Conservation (phyloP, 2,113 vertebrate species). For the Lophochroa leadbeateri region DNA sequence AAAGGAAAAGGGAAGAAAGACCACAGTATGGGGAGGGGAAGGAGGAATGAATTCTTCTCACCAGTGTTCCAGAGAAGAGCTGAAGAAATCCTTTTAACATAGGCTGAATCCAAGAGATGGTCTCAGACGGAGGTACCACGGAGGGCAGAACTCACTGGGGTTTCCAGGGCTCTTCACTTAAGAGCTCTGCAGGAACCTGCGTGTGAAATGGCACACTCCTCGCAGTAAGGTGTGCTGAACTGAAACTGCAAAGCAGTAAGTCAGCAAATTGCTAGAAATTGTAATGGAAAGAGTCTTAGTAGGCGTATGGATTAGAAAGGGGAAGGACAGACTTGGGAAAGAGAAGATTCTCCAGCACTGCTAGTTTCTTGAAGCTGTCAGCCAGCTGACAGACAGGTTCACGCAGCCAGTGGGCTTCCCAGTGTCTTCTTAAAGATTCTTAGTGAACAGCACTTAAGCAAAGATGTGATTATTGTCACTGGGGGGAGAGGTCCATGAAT, state of each 20-base stretch:
- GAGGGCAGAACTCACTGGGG: neutral
- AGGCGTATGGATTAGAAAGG: neutral
- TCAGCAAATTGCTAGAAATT: neutral
- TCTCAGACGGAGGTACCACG: neutral
- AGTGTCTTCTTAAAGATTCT: neutral
- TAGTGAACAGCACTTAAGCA: neutral
- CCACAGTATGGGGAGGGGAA: neutral
- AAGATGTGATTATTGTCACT: neutral
- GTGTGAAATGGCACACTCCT: neutral
- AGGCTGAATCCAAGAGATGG: neutral
- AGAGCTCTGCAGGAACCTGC: neutral
- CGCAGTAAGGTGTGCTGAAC: neutral
- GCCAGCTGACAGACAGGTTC: neutral
- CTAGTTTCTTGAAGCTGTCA: neutral
- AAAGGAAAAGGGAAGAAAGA: neutral
- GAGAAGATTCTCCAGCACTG: neutral
- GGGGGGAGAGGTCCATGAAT: neutral
- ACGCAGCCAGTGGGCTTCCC: fast-evolving
- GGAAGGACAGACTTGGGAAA: neutral
- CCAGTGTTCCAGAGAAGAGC: neutral
- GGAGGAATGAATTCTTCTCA: neutral
- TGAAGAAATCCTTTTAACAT: neutral
- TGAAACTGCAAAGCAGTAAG: neutral
- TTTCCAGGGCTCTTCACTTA: neutral
- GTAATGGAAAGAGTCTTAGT: neutral